phyloP scores from a whole-genome alignment of 2,113 vertebrate species.

The Rhinopithecus roxellana region DNA sequence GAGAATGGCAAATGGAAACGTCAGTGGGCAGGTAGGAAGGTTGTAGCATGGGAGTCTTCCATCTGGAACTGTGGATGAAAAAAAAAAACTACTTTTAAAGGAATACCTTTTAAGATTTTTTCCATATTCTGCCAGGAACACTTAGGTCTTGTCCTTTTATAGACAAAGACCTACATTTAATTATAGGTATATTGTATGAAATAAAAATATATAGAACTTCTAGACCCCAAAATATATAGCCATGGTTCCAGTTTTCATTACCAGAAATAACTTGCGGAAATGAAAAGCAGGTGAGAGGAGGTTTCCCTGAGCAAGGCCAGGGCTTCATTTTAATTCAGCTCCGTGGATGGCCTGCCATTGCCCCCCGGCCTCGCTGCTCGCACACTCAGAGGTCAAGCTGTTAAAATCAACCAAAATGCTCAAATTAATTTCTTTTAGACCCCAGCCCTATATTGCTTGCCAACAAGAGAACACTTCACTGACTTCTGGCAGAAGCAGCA shows the following conservation, averaged over 20 bases:
- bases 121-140: slow-evolving; percentile 74
- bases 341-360: slow-evolving; percentile 59
- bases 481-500: slow-evolving; percentile 63
- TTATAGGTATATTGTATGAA: slow-evolving; percentile 77
- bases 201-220: slow-evolving; percentile 78
- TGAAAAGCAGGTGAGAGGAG: slow-evolving; percentile 86
- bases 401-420: slow-evolving; percentile 74
- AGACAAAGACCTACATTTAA: slow-evolving; percentile 78
- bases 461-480: slow-evolving; percentile 60
- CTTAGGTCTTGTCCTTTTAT: slow-evolving; percentile 68
- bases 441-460: slow-evolving; percentile 55
- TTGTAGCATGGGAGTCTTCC: slow-evolving; percentile 41
- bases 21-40: slow-evolving; percentile 47
- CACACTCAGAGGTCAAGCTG: slow-evolving; percentile 73
- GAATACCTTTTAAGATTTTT: slow-evolving; percentile 25
- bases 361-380: slow-evolving; percentile 58
- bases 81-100: slow-evolving; percentile 42
- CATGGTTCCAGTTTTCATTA: slow-evolving; percentile 83
- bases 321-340: slow-evolving; percentile 79
- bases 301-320: slow-evolving; percentile 83
- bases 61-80: slow-evolving; percentile 26
- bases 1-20: slow-evolving; percentile 62
- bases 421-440: slow-evolving; percentile 67
- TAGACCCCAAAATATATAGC: slow-evolving; percentile 77
- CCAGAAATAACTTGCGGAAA: slow-evolving; percentile 87